These are phyloP conservation scores for Metalampra italica DNA, from an alignment of 2,888 invertebrate genomes.

Conservation along the genomic window DNA sequence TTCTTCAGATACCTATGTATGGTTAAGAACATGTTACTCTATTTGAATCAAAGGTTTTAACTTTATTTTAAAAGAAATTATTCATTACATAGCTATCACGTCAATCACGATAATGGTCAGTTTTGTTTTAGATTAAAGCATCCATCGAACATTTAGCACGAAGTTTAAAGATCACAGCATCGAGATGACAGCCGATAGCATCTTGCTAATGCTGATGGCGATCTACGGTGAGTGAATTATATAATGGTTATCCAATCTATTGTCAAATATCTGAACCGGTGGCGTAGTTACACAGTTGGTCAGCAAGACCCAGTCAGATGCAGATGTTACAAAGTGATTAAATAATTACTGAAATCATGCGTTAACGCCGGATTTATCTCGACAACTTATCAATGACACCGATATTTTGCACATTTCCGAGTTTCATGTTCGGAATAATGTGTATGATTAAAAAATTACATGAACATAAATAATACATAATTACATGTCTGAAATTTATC, in stretches of 20 bases:
- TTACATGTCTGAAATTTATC: not conserved
- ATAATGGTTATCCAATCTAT: constrained; percentile 43
- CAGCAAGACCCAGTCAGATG: constrained; percentile 27
- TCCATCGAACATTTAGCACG: constrained; percentile 24
- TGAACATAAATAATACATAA: not conserved
- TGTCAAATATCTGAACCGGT: constrained; percentile 30
- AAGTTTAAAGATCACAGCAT: constrained; percentile 30
- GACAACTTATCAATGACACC: constrained; percentile 9
- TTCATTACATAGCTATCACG: not conserved
- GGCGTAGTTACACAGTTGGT: constrained; percentile 25
- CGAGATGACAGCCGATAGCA: constrained; percentile 39
- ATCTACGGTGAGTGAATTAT: constrained; percentile 42
- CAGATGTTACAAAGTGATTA: constrained; percentile 15
- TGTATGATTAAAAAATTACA: not conserved
- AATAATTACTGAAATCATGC: constrained; percentile 21
- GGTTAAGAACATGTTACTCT: too few relatives aligned
- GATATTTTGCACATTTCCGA: not conserved
- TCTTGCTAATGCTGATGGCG: constrained; percentile 36
- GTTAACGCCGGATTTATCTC: constrained; percentile 17
- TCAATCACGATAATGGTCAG: not conserved
- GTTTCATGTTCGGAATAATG: not conserved
- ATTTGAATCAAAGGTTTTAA: not conserved
- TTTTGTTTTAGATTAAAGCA: constrained; percentile 4
- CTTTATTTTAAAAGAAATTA: not conserved
- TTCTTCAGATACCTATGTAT: not conserved